A percentile compares a stretch with the other conserved stretches of the same genome.
These are phyloP conservation scores for Sander vitreus DNA, from an alignment of 2,113 vertebrate species.

Conservation along the genomic window DNA sequence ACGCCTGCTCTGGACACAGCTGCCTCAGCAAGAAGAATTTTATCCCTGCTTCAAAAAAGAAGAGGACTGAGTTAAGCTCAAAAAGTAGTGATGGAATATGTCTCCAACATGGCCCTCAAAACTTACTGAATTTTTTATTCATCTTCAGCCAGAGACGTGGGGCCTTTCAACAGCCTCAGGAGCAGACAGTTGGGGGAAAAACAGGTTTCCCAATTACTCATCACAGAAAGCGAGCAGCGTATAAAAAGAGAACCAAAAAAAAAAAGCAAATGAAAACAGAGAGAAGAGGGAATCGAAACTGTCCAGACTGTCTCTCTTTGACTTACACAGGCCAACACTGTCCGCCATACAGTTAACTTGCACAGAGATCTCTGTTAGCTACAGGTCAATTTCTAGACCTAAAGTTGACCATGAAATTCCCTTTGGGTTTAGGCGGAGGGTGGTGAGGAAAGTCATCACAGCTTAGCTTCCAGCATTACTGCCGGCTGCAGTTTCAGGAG, in stretches of 20 bases:
- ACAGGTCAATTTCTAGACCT: conserved; percentile 62
- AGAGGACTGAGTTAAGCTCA: conserved; percentile 7
- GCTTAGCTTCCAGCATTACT: conserved; percentile 60
- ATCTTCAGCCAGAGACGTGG: conserved; percentile 47
- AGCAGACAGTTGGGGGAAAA: conserved; percentile 41
- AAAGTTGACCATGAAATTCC: conserved; percentile 66
- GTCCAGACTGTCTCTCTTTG: conserved; percentile 60
- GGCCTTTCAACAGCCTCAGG: conserved; percentile 57
- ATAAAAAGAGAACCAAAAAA: conserved; percentile 28
- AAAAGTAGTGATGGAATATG: conserved; percentile 56
- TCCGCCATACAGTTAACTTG: conserved; percentile 42
- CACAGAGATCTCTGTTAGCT: conserved; percentile 61
- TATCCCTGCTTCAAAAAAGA: conserved; percentile 59
- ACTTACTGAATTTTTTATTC: conserved; percentile 67
- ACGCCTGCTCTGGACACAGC: conserved; percentile 52
- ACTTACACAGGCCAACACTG: conserved; percentile 34
- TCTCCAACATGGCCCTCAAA: conserved; percentile 70
- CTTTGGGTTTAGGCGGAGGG: conserved; percentile 66
- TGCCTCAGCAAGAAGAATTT: conserved; percentile 57
- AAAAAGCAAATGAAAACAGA: conserved; percentile 37
- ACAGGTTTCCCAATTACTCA: conserved; percentile 45
- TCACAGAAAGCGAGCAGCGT: conserved; percentile 63
- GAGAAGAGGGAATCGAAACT: conserved; percentile 41
- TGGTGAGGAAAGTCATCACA: conserved; percentile 68
- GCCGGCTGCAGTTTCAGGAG: conserved; percentile 56